Percentiles rank a stretch among this genome's conserved stretches.
phyloP scores from a whole-genome alignment of 2,113 vertebrate genomes.

The Pedetes capensis region DNA sequence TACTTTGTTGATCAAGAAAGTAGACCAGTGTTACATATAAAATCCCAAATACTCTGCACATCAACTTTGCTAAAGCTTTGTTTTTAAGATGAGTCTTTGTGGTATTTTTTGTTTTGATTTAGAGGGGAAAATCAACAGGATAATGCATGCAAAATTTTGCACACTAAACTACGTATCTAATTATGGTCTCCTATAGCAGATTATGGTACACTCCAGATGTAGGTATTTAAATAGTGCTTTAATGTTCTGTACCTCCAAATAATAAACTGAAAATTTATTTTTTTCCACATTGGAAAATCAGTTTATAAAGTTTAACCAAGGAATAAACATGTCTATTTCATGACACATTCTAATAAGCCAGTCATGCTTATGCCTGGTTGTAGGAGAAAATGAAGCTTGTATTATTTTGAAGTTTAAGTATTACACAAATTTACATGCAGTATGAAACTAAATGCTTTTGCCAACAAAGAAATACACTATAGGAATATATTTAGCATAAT shows the following conservation, averaged over 20 bases:
- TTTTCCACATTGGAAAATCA: background rate
- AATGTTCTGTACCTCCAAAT: slow-evolving; percentile 13
- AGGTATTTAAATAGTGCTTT: slow-evolving; percentile 22
- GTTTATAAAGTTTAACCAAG: slow-evolving; percentile 29
- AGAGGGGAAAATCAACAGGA: slow-evolving; percentile 10
- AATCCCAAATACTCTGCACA: background rate
- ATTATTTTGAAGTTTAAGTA: background rate
- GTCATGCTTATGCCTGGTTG: background rate
- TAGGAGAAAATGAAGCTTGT: background rate
- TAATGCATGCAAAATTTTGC: slow-evolving; percentile 52
- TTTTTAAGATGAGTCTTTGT: slow-evolving; percentile 17
- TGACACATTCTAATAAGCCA: background rate
- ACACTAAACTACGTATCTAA: slow-evolving; percentile 42
- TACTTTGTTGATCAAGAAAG: background rate
- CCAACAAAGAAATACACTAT: background rate
- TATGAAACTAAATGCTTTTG: background rate
- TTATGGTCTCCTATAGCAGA: slow-evolving; percentile 38
- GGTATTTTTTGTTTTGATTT: slow-evolving; percentile 41
- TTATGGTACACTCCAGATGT: slow-evolving; percentile 6
- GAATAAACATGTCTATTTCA: background rate
- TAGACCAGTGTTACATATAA: background rate
- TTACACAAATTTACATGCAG: background rate
- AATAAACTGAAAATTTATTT: background rate
- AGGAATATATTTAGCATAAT: background rate
- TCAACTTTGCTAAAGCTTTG: background rate